Evolutionary conservation across 2,888 invertebrate species (phyloP).

Genomic region (Ormia ochracea): DNA sequence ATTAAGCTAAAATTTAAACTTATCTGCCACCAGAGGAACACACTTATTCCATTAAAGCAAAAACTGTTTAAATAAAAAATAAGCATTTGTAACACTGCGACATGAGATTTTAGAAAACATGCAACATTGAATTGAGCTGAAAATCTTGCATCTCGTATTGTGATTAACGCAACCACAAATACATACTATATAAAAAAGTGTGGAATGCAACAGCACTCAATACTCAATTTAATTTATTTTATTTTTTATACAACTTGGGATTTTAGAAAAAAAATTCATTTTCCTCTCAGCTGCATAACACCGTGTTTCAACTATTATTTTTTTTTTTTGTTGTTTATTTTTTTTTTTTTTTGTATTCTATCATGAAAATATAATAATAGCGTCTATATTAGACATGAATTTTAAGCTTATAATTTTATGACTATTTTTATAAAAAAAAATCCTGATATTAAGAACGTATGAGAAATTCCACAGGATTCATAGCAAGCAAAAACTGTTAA

Average conservation of each 20-base stretch:
- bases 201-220: background rate
- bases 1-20: background rate
- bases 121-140: conserved; percentile 19
- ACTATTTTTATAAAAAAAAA: no score
- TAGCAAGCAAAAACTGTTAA: no score
- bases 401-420: no score
- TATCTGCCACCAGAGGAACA: background rate
- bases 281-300: background rate
- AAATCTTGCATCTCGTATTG: conserved; percentile 33
- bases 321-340: background rate
- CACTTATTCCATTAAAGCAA: background rate
- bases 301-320: background rate
- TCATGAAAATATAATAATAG: no score
- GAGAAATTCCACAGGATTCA: no score
- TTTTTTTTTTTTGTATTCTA: background rate
- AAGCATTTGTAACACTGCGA: conserved; percentile 35
- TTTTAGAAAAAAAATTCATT: conserved; percentile 33
- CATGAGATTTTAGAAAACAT: conserved; percentile 28
- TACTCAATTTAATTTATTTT: conserved; percentile 30
- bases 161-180: conserved; percentile 32
- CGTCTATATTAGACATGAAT: no score
- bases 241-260: background rate
- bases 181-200: background rate
- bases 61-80: conserved; percentile 1
- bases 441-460: no score